Base-by-base conservation (phyloP, 2,797 vertebrate species). In the Rhodeus uyekii region DNA sequence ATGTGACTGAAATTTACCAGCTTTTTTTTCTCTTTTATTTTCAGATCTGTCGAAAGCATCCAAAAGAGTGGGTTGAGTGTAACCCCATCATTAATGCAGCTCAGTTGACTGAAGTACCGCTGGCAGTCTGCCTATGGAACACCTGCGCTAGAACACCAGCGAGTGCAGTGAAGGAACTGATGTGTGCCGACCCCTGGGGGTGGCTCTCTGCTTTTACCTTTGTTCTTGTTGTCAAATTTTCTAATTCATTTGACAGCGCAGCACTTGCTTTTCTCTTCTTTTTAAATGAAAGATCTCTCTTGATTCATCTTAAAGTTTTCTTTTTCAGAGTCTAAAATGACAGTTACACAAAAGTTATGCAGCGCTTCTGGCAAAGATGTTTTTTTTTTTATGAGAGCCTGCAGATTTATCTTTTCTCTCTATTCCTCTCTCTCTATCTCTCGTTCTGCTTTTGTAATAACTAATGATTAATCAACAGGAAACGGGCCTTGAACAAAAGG, bases 161-260 rank as follows among this genome's bases (percentile, higher is more conserved):
- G 60, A 53, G 34, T 4, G 44, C 36, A 4, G n/a, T 3, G 34
- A 48, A n/a, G 42, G n/a, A 73, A 48, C 42, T 72, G 39, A 72
- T 36, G 39, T 48, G 68, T 55, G 55, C 53, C 55, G 34, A 61
- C 34, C 71, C 55, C 60, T 42, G 60, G 71, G 44, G 79, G 18
- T 29, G n/a, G 44, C 46, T 63, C n/a, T 4, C 10, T 53, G 79
- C 44, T 81, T 74, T 73, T 74, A 50, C 42, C 58, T 81, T 81
- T 81, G 58, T 64, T 81, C 71, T 74, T 74, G 58, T 50, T 81
- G 58, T 81, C 60, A 81, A 74, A 72, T 55, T 53, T 74, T 65
- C 24, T 65, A 74, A 74, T 81, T 74, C 48, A 32, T 74, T 65
- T 81, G 69, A 74, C 69, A 65, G 79, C 46, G 19, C 71, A 74